Base-by-base conservation (phyloP, 2,888 invertebrate species). In the Heliconius hortense region DNA sequence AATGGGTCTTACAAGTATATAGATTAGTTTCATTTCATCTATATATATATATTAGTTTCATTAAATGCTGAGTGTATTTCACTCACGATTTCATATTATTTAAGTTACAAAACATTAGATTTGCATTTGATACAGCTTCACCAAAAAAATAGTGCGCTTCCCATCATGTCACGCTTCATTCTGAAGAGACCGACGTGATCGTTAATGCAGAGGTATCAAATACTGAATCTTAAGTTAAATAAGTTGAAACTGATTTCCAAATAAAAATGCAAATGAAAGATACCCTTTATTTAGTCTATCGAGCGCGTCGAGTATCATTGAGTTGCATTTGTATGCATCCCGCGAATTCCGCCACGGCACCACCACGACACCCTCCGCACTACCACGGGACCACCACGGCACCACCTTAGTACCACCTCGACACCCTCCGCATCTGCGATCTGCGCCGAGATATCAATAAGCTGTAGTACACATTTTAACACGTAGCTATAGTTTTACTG, bases 241-340 rank as follows among this genome's bases (percentile, higher is more conserved):
- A 60, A 39, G 26, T 70, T 13, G 26, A 39, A 60, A 70, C 31
- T 24, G 70, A 70, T 70, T 70, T 70, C 18, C 35, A 39, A 60
- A 69, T 69, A 53, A 56, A 67, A 69, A 69, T 56, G n/a, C 31
- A 69, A 69, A 69, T 69, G 21, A 24, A 13, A 13, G 59, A 18
- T 70, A 60, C 35, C 59, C 31, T 70, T 70, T 60, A 39, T 26
- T 70, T 70, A 70, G 24, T 39, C 5, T 70, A 70, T 56, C 59
- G 56, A 35, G 56, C 43, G 43, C 35, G n/a, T n/a, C 31, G 8
- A 56, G 28, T 48, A 21, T 48, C 48, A 48, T 48, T n/a, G 26
- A 18, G n/a, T n/a, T 70, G 69, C 69, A 70, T 70, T 56, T 59
- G 60, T 60, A 70, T 60, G 70, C 70, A 70, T 15, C 70, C 56